phyloP scores from a whole-genome alignment of 2,113 vertebrate species.

The Empidonax traillii region DNA sequence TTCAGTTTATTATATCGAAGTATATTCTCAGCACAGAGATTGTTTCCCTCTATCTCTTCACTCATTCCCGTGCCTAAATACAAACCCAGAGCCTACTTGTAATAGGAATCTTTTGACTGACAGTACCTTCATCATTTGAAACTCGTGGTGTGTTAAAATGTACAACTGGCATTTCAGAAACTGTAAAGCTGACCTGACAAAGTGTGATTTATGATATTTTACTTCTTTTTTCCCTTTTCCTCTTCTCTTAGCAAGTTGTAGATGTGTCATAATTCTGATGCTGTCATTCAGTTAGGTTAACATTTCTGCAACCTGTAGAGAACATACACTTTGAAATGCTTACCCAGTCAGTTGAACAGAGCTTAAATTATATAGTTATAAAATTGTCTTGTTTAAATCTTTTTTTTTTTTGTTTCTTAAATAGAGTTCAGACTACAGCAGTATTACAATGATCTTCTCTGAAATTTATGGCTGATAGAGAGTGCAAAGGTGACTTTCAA shows the following conservation, averaged over 20 bases:
- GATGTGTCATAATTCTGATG: background rate
- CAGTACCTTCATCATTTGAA: background rate
- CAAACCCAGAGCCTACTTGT: background rate
- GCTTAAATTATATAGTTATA: background rate
- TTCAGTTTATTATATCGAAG: background rate
- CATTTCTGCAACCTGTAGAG: background rate
- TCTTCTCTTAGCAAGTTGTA: background rate
- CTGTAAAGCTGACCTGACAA: background rate
- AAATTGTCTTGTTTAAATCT: background rate
- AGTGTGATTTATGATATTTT: background rate
- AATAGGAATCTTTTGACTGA: background rate
- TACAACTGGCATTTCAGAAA: background rate
- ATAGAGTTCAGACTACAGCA: background rate
- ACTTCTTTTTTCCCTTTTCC: rapidly evolving
- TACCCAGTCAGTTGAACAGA: background rate
- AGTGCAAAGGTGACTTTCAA: background rate
- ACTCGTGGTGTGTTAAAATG: background rate
- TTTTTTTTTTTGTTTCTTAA: background rate
- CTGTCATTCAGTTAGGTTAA: background rate
- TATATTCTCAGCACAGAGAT: background rate
- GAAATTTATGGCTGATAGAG: background rate
- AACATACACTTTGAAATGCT: background rate
- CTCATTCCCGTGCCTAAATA: background rate
- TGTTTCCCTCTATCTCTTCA: background rate
- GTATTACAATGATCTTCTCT: background rate